Evolutionary conservation across 2,797 vertebrate genomes (phyloP).

Genomic region (Chelon labrosus): DNA sequence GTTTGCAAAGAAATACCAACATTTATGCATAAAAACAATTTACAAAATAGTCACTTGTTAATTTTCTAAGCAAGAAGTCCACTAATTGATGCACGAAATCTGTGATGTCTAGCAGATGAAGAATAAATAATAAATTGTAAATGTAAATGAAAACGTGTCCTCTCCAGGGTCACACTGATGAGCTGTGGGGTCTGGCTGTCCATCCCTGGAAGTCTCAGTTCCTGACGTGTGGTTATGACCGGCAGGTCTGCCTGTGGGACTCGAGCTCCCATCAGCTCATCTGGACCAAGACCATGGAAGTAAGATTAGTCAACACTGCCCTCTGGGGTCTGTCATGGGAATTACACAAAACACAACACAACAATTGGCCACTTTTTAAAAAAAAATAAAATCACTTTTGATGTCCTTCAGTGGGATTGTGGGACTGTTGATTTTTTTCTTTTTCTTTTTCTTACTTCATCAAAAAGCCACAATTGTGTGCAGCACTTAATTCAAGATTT

Average conservation of each 20-base stretch:
- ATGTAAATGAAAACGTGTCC: background rate
- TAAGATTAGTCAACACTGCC: conserved; percentile 75
- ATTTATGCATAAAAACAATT: too few species aligned
- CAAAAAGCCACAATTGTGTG: too few species aligned
- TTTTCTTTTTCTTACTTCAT: too few species aligned
- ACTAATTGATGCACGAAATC: background rate
- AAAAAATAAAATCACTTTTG: too few species aligned
- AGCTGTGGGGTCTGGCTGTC: conserved; percentile 95
- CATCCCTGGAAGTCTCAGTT: conserved; percentile 93
- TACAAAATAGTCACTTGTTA: too few species aligned
- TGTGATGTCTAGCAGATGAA: background rate
- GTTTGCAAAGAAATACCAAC: too few species aligned
- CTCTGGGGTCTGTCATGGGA: conserved; percentile 39
- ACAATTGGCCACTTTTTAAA: too few species aligned
- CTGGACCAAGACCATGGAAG: conserved; percentile 95
- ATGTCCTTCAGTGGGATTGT: too few species aligned
- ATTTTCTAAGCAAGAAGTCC: background rate
- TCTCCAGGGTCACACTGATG: conserved; percentile 94
- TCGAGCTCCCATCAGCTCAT: conserved; percentile 90
- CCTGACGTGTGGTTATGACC: conserved; percentile 95
- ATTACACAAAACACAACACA: conserved; percentile 12
- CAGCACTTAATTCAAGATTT: background rate
- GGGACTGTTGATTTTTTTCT: too few species aligned
- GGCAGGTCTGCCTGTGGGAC: conserved; percentile 95
- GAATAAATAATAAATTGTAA: background rate